phyloP scores from a whole-genome alignment of 2,113 vertebrate genomes.

The Myotis lucifugus region DNA sequence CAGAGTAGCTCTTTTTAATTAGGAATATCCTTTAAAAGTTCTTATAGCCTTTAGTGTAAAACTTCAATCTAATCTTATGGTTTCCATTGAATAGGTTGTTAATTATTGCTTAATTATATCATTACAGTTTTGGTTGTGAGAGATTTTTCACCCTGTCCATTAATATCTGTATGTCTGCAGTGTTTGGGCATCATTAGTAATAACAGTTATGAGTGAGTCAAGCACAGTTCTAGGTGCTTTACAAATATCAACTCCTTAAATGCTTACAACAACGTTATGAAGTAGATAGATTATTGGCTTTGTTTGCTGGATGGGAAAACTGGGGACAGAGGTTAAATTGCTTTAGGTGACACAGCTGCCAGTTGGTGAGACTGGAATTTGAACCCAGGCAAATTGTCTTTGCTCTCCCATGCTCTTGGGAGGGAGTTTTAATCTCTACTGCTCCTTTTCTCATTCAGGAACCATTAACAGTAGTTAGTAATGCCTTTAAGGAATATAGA shows the following conservation, averaged over 20 bases:
- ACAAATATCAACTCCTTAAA: not conserved
- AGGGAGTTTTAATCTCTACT: conserved; percentile 24
- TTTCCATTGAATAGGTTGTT: not conserved
- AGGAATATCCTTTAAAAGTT: conserved; percentile 16
- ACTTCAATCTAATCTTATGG: not conserved
- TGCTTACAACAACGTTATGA: not conserved
- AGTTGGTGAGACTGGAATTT: not conserved
- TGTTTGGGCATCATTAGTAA: not conserved
- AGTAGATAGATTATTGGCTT: not conserved
- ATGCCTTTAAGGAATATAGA: conserved; percentile 5
- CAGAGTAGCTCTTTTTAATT: not conserved
- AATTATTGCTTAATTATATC: conserved; percentile 9
- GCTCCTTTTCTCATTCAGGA: not conserved
- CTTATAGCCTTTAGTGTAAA: not conserved
- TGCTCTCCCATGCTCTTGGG: not conserved
- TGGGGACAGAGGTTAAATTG: not conserved
- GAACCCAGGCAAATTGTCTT: not conserved
- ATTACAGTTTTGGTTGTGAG: conserved; percentile 18
- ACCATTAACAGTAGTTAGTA: not conserved
- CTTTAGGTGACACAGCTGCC: not conserved
- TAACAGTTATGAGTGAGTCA: not conserved
- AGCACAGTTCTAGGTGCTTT: not conserved
- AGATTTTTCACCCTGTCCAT: not conserved
- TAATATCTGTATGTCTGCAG: not conserved
- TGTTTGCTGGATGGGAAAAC: not conserved